Conservation (phyloP, 2,888 invertebrate species). For the Pristionchus mayeri region DNA sequence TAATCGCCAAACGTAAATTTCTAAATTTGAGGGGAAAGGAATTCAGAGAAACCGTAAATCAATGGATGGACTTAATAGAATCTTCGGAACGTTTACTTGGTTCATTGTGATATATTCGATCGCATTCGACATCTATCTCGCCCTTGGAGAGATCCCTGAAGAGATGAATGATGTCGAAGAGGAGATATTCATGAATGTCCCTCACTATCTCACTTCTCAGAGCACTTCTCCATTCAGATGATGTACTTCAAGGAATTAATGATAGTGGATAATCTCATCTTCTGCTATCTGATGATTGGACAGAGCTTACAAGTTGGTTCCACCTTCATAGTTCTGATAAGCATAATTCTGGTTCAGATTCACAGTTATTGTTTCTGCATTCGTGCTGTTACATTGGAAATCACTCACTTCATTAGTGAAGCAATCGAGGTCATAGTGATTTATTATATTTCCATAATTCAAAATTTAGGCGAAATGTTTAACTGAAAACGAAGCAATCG, state of each 20-base stretch:
- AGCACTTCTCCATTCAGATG: neutral
- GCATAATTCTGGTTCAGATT: neutral
- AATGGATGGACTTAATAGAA: neutral
- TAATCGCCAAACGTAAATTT: neutral
- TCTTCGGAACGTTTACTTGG: constrained; percentile 36
- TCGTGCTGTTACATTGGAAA: neutral
- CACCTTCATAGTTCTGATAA: neutral
- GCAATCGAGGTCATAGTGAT: neutral
- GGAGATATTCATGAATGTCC: constrained; percentile 37
- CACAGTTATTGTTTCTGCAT: constrained; percentile 22
- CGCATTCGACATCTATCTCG: neutral
- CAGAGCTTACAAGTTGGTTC: neutral
- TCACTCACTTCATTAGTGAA: constrained; percentile 18
- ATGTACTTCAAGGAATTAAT: constrained; percentile 33
- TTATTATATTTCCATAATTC: too few relatives aligned
- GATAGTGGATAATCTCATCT: neutral
- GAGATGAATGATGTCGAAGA: neutral
- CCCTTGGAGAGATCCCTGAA: neutral
- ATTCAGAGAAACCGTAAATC: constrained; percentile 1
- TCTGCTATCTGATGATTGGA: constrained; percentile 23
- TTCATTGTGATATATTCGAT: neutral
- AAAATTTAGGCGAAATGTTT: neutral
- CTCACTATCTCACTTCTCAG: neutral
- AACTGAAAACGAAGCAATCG: neutral
- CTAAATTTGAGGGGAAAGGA: neutral